These are phyloP conservation scores for Noctua janthe DNA, from an alignment of 2,888 invertebrate genomes.

Conservation along the genomic window DNA sequence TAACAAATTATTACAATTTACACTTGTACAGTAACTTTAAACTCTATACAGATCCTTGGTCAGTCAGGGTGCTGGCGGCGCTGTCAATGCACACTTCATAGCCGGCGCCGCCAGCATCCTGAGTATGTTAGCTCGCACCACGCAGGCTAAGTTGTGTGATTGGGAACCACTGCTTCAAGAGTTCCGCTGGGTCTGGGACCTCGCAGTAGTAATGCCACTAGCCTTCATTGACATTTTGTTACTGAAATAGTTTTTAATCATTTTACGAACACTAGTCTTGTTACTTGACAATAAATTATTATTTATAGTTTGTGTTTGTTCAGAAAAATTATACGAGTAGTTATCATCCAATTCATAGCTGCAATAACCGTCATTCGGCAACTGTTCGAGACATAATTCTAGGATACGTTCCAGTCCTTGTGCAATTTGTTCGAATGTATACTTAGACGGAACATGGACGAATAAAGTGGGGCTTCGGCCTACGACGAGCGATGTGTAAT, in stretches of 20 bases:
- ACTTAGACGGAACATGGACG: slow-evolving; percentile 9
- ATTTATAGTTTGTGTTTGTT: no score
- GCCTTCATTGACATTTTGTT: no score
- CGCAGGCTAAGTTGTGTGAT: neutral
- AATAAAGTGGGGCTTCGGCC: neutral
- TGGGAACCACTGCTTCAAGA: neutral
- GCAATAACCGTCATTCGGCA: no score
- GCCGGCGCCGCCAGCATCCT: no score
- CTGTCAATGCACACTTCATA: no score
- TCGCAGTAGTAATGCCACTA: neutral
- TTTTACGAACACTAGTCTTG: no score
- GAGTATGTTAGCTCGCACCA: no score
- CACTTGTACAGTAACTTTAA: neutral
- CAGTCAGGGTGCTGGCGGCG: no score
- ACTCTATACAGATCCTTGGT: neutral
- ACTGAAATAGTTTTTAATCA: no score
- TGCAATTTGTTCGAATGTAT: neutral
- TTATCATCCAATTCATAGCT: no score
- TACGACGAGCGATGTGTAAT: neutral
- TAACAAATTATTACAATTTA: neutral
- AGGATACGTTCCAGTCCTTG: slow-evolving; percentile 22
- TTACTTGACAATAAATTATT: no score
- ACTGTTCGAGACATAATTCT: slow-evolving; percentile 15
- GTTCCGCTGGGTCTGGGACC: neutral
- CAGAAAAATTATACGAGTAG: no score